Percentiles rank a stretch among this genome's conserved stretches.
Conservation (phyloP, 2,888 invertebrate species). For the Tipula vernalis region DNA sequence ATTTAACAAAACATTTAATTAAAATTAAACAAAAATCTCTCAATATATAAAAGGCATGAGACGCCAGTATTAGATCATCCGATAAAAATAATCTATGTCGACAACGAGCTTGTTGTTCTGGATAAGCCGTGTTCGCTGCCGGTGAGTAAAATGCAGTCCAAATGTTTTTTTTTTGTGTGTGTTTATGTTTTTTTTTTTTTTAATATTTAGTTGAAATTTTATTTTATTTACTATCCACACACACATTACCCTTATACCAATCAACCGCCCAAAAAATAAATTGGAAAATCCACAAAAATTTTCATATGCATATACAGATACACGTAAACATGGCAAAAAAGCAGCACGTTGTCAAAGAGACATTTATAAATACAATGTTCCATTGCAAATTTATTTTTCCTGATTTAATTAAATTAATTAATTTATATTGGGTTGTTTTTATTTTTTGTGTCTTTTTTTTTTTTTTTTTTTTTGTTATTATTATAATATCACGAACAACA, state of each 20-base stretch:
- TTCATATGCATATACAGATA: not conserved
- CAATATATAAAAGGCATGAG: slow-evolving; percentile 54
- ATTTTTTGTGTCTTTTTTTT: not conserved
- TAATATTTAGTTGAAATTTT: not conserved
- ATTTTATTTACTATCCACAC: not conserved
- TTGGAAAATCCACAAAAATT: not conserved
- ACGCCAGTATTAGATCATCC: slow-evolving; percentile 69
- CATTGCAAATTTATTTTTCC: not conserved
- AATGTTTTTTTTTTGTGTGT: not conserved
- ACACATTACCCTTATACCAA: not conserved
- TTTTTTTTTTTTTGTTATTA: not conserved
- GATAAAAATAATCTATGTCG: slow-evolving; percentile 71
- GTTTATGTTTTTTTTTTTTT: not conserved
- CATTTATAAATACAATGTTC: not conserved
- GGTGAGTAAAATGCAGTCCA: slow-evolving; percentile 43
- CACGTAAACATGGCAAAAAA: not conserved
- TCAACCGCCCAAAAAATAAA: not conserved
- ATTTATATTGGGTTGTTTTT: not conserved
- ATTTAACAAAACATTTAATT: not conserved
- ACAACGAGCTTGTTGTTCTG: slow-evolving; percentile 74
- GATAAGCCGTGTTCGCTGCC: slow-evolving; percentile 84
- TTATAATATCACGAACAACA: not conserved
- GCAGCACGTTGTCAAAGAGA: not conserved
- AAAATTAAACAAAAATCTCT: not conserved
- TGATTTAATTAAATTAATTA: not conserved